These are phyloP conservation scores for Catalaphyllia jardinei DNA, from an alignment of 64 coral and sea anemone genomes.

Conservation along the genomic window DNA sequence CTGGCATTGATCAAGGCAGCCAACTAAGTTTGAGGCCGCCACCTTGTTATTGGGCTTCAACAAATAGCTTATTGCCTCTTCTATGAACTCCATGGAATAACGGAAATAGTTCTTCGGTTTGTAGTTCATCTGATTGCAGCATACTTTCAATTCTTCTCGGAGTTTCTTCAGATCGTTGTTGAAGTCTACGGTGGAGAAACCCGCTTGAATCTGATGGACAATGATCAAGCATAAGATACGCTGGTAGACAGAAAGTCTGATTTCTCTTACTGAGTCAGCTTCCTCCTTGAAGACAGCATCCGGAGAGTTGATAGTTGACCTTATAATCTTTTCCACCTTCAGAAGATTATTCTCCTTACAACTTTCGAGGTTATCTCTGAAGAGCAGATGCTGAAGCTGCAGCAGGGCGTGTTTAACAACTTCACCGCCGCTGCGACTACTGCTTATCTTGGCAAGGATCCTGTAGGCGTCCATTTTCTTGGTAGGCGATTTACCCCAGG, in stretches of 20 bases:
- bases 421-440: not conserved
- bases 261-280: not conserved
- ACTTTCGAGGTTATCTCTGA: not conserved
- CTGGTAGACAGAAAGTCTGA: conserved; percentile 8
- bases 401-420: not conserved
- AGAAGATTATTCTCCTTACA: not conserved
- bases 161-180: conserved; percentile 3
- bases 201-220: not conserved
- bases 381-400: conserved; percentile 15
- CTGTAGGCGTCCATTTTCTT: not conserved
- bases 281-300: not conserved
- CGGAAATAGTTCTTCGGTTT: conserved; percentile 11
- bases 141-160: not conserved
- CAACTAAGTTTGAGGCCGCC: not conserved
- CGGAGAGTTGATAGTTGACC: conserved; percentile 1
- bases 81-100: conserved; percentile 3
- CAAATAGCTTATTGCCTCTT: not conserved
- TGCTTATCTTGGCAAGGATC: not conserved
- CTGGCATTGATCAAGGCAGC: not conserved
- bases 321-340: not conserved
- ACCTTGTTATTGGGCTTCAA: not conserved
- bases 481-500: not conserved
- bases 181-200: not conserved
- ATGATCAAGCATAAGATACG: not conserved
- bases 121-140: not conserved